Percentiles rank a stretch among this genome's conserved stretches.
Evolutionary conservation across 2,113 vertebrate species (phyloP).

Genomic region (Sialia sialis): DNA sequence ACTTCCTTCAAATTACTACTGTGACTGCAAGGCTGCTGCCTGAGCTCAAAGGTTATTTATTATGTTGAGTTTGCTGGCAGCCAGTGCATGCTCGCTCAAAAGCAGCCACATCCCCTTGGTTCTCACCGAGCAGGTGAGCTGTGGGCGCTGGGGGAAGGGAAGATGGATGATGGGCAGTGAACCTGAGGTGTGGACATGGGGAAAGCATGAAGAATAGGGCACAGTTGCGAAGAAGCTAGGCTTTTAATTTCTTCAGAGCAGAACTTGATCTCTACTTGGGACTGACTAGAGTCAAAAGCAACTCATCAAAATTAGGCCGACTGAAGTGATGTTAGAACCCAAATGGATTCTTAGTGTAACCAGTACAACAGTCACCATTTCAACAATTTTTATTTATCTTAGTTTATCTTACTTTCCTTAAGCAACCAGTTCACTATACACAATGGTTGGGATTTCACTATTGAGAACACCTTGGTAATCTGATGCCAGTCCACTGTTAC

Average conservation of each 20-base stretch:
- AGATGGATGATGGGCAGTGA: not conserved
- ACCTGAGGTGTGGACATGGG: not conserved
- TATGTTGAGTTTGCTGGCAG: conserved; percentile 3
- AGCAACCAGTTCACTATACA: not conserved
- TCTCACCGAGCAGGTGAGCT: not conserved
- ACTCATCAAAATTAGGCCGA: not conserved
- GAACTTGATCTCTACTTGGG: not conserved
- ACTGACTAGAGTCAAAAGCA: not conserved
- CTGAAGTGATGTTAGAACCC: not conserved
- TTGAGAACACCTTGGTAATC: not conserved
- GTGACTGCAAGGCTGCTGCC: not conserved
- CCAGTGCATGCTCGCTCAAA: not conserved
- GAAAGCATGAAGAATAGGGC: not conserved
- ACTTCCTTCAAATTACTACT: not conserved
- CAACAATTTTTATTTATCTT: not conserved
- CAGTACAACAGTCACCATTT: not conserved
- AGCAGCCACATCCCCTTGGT: conserved; percentile 1
- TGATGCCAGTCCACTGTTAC: not conserved
- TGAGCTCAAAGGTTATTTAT: conserved; percentile 23
- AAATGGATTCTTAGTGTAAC: not conserved
- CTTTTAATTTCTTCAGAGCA: not conserved
- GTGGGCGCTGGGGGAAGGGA: not conserved
- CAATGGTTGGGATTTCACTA: not conserved
- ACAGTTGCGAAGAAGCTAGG: not conserved
- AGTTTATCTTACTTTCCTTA: not conserved